Conservation (phyloP, 2,888 invertebrate genomes). For the Atethmia centrago region DNA sequence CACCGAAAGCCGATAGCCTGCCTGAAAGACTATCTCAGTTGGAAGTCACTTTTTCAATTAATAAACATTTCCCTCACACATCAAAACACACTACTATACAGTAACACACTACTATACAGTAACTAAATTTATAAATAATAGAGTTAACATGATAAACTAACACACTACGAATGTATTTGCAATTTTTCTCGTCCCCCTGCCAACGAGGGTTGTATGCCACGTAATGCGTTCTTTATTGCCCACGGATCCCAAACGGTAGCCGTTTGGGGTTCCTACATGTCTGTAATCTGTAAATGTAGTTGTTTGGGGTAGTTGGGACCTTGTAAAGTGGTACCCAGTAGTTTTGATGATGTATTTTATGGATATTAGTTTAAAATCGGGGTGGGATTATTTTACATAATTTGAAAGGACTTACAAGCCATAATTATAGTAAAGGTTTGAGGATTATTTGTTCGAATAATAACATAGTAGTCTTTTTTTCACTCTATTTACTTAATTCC, state of each 20-base stretch:
- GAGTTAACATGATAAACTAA: constrained; percentile 61
- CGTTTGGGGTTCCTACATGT: constrained; percentile 79
- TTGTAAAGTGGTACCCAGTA: constrained; percentile 50
- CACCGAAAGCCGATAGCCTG: not conserved
- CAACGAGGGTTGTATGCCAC: constrained; percentile 70
- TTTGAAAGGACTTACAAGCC: not conserved
- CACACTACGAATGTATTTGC: constrained; percentile 54
- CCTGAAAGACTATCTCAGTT: not conserved
- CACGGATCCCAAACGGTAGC: constrained; percentile 77
- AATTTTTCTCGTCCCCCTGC: constrained; percentile 68
- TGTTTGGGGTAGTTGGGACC: constrained; percentile 63
- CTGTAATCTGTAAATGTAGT: constrained; percentile 84
- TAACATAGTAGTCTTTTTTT: not conserved
- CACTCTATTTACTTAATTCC: no score
- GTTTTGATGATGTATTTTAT: constrained; percentile 52
- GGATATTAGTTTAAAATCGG: constrained; percentile 34
- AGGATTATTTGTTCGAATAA: not conserved
- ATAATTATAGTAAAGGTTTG: not conserved
- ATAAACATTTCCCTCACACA: constrained; percentile 7
- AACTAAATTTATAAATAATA: constrained; percentile 62
- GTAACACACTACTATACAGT: constrained; percentile 14
- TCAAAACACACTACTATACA: constrained; percentile 25
- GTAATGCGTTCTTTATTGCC: constrained; percentile 85
- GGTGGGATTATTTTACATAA: not conserved
- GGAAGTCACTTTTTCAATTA: not conserved